Percentiles rank a stretch among this genome's conserved stretches.
Conservation (phyloP, 1,140 invertebrate genomes). For the Eufriesea mexicana region DNA sequence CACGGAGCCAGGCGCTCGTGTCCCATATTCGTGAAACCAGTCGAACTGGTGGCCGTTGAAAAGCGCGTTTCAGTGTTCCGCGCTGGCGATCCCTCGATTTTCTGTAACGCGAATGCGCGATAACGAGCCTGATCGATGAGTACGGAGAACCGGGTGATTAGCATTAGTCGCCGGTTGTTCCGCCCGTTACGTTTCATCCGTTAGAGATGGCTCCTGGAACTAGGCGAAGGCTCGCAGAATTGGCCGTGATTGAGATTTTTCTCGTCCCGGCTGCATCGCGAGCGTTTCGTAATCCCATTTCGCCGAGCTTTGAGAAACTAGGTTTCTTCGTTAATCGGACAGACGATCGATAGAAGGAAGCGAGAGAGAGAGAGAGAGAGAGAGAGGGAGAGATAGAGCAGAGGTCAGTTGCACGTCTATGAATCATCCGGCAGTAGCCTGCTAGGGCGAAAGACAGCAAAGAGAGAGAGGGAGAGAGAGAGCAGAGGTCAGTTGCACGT, state of each 20-base stretch:
- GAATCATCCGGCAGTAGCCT: not conserved
- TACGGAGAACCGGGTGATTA: not conserved
- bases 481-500: too few species aligned
- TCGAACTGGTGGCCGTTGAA: constrained; percentile 30
- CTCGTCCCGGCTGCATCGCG: too few species aligned
- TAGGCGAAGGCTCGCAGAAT: too few species aligned
- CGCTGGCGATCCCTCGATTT: not conserved
- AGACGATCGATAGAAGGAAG: too few species aligned
- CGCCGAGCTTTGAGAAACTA: too few species aligned
- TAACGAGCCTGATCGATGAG: constrained; percentile 8
- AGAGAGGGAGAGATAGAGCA: too few species aligned
- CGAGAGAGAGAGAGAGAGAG: too few species aligned
- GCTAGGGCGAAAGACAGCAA: not conserved
- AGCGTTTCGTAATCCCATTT: too few species aligned
- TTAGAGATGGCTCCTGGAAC: not conserved
- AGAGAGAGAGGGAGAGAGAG: too few species aligned
- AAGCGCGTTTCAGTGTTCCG: constrained; percentile 10
- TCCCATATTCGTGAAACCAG: constrained; percentile 49
- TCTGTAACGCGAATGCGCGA: not conserved
- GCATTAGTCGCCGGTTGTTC: not conserved
- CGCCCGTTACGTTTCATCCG: not conserved
- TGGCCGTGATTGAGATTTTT: too few species aligned
- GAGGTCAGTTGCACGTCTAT: too few species aligned
- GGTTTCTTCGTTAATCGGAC: too few species aligned
- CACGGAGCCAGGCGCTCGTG: constrained; percentile 21